These are phyloP conservation scores for Lithophane socia DNA, from an alignment of 2,888 invertebrate genomes.

Conservation along the genomic window DNA sequence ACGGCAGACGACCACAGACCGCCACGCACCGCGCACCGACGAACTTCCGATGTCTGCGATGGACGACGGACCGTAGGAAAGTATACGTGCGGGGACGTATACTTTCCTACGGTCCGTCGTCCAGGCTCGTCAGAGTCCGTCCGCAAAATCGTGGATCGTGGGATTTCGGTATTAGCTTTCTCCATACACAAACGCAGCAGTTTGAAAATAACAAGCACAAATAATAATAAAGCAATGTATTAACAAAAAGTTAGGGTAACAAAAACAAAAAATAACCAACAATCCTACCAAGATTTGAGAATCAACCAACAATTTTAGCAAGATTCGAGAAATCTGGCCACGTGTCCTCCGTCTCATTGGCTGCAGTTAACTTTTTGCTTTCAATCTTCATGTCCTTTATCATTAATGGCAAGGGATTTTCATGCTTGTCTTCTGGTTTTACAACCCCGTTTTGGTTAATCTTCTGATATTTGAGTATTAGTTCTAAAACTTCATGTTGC, in stretches of 20 bases:
- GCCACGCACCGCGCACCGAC: no score
- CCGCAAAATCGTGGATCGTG: no score
- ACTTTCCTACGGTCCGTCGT: no score
- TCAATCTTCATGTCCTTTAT: constrained; percentile 73
- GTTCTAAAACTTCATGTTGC: constrained; percentile 85
- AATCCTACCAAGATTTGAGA: background rate
- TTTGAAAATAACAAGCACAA: background rate
- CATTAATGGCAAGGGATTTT: constrained; percentile 4
- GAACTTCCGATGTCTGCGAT: no score
- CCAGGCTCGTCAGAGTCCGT: no score
- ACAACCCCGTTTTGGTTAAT: constrained; percentile 64
- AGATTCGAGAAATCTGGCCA: constrained; percentile 87
- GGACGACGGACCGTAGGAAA: no score
- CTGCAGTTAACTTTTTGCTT: constrained; percentile 65
- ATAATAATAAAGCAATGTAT: constrained; percentile 19
- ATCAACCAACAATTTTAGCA: constrained; percentile 82
- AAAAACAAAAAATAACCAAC: background rate
- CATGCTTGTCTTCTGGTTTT: constrained; percentile 54
- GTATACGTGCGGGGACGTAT: no score
- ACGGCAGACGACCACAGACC: no score
- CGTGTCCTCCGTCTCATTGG: constrained; percentile 82
- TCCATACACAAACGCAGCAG: background rate
- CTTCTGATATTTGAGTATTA: constrained; percentile 79
- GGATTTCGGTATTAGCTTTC: no score
- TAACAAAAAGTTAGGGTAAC: constrained; percentile 22